phyloP scores from a whole-genome alignment of 2,888 invertebrate species.

The Noctua comes region DNA sequence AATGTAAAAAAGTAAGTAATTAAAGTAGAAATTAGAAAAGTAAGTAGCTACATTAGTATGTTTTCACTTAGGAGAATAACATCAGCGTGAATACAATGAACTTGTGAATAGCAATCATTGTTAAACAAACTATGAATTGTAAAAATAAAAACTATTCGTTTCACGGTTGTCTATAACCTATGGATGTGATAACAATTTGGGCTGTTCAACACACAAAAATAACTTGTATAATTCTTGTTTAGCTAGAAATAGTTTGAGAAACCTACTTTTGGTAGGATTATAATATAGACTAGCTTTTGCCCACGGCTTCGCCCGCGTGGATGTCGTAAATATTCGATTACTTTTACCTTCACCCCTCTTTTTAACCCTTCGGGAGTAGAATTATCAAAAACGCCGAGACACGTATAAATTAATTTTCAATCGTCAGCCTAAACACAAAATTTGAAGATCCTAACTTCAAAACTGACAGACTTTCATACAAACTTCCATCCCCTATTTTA shows the following conservation, averaged over 20 bases:
- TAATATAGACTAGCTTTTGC: no score
- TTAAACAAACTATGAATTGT: constrained; percentile 36
- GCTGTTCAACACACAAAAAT: constrained; percentile 34
- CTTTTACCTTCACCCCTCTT: no score
- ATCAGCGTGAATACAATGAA: constrained; percentile 33
- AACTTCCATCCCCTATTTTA: no score
- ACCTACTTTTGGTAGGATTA: constrained; percentile 44
- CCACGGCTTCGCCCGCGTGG: no score
- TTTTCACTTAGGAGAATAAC: constrained; percentile 45
- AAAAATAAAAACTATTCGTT: constrained; percentile 61
- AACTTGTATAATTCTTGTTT: constrained; percentile 55
- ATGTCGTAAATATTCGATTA: no score
- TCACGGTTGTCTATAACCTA: constrained; percentile 50
- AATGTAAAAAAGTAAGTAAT: constrained; percentile 21
- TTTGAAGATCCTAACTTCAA: no score
- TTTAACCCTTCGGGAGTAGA: no score
- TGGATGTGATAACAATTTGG: constrained; percentile 51
- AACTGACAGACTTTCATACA: no score
- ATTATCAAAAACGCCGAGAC: no score
- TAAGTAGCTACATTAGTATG: constrained; percentile 28
- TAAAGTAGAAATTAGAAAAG: constrained; percentile 35
- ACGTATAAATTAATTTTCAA: no score
- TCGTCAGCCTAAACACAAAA: no score
- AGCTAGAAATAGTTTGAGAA: constrained; percentile 34
- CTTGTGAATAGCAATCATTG: constrained; percentile 46